These are phyloP conservation scores for Fundulus diaphanus DNA, from an alignment of 2,797 vertebrate species.

Conservation along the genomic window DNA sequence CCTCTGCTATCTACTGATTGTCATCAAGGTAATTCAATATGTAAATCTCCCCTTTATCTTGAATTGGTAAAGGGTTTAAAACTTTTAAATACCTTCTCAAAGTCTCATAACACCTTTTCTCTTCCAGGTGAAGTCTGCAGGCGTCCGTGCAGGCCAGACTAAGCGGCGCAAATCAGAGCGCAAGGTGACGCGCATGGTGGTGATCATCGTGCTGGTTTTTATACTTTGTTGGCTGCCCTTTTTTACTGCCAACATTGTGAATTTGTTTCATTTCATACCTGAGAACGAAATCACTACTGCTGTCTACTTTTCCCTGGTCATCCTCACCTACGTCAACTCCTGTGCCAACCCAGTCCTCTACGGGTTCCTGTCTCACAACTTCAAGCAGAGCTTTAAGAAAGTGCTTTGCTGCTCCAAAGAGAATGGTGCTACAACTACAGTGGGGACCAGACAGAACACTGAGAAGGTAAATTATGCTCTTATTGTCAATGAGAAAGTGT, in stretches of 20 bases:
- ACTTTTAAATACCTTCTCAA: not conserved
- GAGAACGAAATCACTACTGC: slow-evolving; percentile 79
- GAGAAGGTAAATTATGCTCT: slow-evolving; percentile 40
- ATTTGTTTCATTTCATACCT: slow-evolving; percentile 87
- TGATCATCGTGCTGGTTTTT: slow-evolving; percentile 93
- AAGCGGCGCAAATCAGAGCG: slow-evolving; percentile 87
- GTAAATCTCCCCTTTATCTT: not conserved
- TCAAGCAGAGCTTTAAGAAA: slow-evolving; percentile 87
- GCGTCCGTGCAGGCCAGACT: slow-evolving; percentile 82
- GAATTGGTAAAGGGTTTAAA: not conserved
- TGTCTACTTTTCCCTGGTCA: slow-evolving; percentile 88
- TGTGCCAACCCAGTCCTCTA: slow-evolving; percentile 95
- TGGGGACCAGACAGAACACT: slow-evolving; percentile 20
- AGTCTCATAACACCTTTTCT: slow-evolving; percentile 14
- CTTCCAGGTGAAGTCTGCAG: slow-evolving; percentile 84
- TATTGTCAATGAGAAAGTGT: not conserved
- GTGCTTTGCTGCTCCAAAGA: slow-evolving; percentile 79
- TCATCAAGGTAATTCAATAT: slow-evolving; percentile 84
- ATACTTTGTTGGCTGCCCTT: slow-evolving; percentile 95
- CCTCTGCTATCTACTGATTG: slow-evolving; percentile 92
- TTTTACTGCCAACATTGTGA: slow-evolving; percentile 90
- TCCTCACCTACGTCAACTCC: slow-evolving; percentile 94
- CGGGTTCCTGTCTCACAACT: slow-evolving; percentile 92
- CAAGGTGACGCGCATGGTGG: slow-evolving; percentile 95
- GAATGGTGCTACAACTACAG: slow-evolving; percentile 36